phyloP scores from a whole-genome alignment of 35 echinoderm and acorn worm species.

The Holothuria glaberrima region DNA sequence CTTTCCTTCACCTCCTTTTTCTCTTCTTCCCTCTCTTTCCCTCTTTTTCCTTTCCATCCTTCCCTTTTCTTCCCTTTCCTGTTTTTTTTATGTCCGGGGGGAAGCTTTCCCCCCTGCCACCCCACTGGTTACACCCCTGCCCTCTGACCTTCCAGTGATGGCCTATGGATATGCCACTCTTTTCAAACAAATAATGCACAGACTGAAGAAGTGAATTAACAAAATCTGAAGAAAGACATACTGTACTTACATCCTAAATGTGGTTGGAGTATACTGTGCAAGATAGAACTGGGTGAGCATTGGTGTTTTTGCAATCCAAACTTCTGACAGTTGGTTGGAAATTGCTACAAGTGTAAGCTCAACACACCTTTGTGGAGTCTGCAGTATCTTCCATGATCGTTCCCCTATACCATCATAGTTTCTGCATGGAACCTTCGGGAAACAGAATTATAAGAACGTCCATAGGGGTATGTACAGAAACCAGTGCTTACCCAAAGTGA shows the following conservation, averaged over 20 bases:
- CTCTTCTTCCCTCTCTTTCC: too few species aligned
- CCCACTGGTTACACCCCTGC: too few species aligned
- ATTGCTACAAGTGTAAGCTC: conserved; percentile 76
- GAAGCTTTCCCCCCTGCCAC: too few species aligned
- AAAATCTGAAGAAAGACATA: not conserved
- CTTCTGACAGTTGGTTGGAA: conserved; percentile 81
- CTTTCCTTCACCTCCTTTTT: too few species aligned
- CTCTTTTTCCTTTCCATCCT: too few species aligned
- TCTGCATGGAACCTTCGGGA: conserved; percentile 66
- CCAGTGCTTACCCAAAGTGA: too few species aligned
- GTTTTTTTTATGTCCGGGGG: too few species aligned
- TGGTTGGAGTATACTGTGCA: conserved; percentile 70
- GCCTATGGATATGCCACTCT: too few species aligned
- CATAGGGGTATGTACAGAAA: too few species aligned
- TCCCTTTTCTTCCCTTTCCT: too few species aligned
- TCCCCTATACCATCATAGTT: conserved; percentile 46
- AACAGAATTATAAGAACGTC: too few species aligned
- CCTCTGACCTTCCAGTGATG: too few species aligned
- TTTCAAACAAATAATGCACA: not conserved
- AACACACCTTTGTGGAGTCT: conserved; percentile 78
- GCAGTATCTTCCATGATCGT: conserved; percentile 35
- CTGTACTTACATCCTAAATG: conserved; percentile 19
- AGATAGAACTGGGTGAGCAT: conserved; percentile 69
- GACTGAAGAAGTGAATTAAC: not conserved
- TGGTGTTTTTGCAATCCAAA: conserved; percentile 77